Percentiles rank a stretch among this genome's conserved stretches.
These are phyloP conservation scores for Bolborhynchus lineola DNA, from an alignment of 2,113 vertebrate species.

Conservation along the genomic window DNA sequence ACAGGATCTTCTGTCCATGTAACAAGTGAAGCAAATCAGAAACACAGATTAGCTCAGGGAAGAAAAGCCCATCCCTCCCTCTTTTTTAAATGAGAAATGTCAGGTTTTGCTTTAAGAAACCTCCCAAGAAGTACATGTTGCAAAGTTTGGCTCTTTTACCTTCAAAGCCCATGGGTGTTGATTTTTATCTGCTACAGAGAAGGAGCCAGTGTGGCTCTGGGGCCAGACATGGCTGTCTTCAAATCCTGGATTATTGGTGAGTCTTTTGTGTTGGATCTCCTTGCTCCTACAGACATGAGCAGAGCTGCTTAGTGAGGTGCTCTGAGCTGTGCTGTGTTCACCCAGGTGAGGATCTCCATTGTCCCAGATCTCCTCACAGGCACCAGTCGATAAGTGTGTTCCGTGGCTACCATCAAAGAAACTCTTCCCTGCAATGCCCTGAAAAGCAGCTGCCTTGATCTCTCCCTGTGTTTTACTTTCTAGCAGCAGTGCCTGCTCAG, in stretches of 20 bases:
- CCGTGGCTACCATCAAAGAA: neutral
- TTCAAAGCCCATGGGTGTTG: neutral
- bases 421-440: neutral
- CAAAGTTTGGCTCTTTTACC: neutral
- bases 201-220: neutral
- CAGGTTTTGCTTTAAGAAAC: conserved; percentile 1
- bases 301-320: neutral
- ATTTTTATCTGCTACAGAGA: neutral
- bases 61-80: neutral
- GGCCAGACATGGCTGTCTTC: neutral
- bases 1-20: conserved; percentile 3
- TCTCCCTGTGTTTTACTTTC: neutral
- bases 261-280: neutral
- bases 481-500: neutral
- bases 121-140: neutral
- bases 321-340: neutral
- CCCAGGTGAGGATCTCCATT: neutral
- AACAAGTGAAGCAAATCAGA: conserved; percentile 45
- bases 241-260: neutral
- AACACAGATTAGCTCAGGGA: neutral
- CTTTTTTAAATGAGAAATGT: neutral
- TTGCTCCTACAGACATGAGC: neutral
- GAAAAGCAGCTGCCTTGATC: neutral
- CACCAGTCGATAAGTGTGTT: neutral
- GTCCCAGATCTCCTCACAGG: neutral